Percentiles rank a stretch among this genome's conserved stretches.
Conservation (phyloP, 2,113 vertebrate species). For the Tursiops truncatus region DNA sequence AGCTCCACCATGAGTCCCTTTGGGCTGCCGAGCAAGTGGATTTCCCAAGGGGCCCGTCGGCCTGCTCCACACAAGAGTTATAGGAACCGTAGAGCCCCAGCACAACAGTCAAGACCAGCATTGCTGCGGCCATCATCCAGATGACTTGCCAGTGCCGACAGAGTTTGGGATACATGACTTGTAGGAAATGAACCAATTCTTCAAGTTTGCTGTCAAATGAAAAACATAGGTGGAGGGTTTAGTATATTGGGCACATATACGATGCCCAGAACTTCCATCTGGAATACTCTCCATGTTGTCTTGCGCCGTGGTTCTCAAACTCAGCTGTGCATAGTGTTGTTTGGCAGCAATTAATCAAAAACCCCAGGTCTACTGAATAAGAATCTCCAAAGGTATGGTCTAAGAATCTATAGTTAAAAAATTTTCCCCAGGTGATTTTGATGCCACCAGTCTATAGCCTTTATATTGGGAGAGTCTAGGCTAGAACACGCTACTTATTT, state of each 20-base stretch:
- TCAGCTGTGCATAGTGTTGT: neutral
- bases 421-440: neutral
- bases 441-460: neutral
- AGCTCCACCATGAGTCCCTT: slow-evolving; percentile 86
- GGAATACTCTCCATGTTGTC: neutral
- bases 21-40: slow-evolving; percentile 83
- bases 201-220: slow-evolving; percentile 87
- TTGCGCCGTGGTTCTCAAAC: neutral
- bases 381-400: neutral
- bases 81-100: slow-evolving; percentile 86
- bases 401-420: neutral
- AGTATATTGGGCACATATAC: neutral
- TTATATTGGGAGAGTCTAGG: neutral
- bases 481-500: neutral
- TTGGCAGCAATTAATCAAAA: neutral
- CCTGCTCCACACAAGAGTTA: slow-evolving; percentile 83
- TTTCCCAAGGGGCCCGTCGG: slow-evolving; percentile 80
- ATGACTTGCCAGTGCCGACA: slow-evolving; percentile 87
- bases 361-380: neutral
- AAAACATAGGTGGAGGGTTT: slow-evolving; percentile 61
- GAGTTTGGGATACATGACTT: slow-evolving; percentile 87
- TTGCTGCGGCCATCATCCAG: slow-evolving; percentile 84
- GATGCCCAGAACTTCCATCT: neutral
- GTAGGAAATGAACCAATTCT: slow-evolving; percentile 85
- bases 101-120: slow-evolving; percentile 84